Evolutionary conservation across 2,888 invertebrate species (phyloP), one percentile per base, ranked within the genome.

Genomic region (Resseliella maxima): DNA sequence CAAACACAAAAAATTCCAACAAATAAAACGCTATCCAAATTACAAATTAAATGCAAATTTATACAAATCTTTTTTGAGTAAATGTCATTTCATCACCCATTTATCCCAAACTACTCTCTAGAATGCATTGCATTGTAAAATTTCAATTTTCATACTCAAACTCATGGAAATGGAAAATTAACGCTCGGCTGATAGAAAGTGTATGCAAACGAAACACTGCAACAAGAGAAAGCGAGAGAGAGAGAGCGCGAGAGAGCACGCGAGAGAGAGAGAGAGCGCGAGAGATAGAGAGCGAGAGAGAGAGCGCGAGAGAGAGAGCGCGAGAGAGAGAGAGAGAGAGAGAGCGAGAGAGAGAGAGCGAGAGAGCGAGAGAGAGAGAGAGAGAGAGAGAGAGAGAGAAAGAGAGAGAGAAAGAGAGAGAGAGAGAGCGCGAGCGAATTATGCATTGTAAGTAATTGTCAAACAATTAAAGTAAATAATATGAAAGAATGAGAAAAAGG

Each of bases 401-500:
- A 50, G 18, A 15, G 8, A 6, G 46, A 50, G 8, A 18, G 46
- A 50, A 18, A 8, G 18, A 8, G 18, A 8, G 41, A 41, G 41
- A 8, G 5, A 12, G 41, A 41, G 5, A 41, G 24, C 18, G 3
- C 18, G 18, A 59, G 59, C 72, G 35, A 72, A 72, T 72, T 72
- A 72, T 72, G 72, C 72, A 27, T 12, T 35, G 59, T 59, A 59
- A 31, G 72, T 27, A 72, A 72, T 72, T 72, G 35, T 72, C 72
- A 72, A 31, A 72, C 72, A 85, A 85, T 27, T 45, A 46, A 85
- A 46, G 31, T 41, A 27, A 85, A 85, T 45, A 85, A 85, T 24
- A 46, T 10, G 24, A 45, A 41, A 24, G 18, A 36, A 35, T 1
- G 85, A 38, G 8, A 85, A 85, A 41, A 41, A 85, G 41, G 12